Conservation (phyloP, 2,888 invertebrate genomes). For the Aphelenchoides bicaudatus region DNA sequence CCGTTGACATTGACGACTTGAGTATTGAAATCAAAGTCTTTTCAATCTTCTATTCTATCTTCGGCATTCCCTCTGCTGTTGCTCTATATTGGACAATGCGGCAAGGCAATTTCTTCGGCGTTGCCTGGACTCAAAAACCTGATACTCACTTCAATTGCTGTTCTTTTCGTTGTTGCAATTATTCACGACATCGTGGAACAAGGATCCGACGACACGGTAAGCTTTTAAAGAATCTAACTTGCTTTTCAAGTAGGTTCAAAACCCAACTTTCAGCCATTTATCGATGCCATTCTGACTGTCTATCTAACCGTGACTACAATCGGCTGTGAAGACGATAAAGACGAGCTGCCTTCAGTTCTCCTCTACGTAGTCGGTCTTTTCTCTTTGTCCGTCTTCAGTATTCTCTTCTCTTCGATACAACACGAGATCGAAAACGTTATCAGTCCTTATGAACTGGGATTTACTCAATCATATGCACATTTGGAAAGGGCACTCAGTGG, state of each 20-base stretch:
- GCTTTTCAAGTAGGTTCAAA: not conserved
- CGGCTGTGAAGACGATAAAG: slow-evolving; percentile 35
- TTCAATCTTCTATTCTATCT: slow-evolving; percentile 45
- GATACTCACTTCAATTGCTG: slow-evolving; percentile 35
- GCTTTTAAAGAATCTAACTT: not conserved
- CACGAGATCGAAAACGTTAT: slow-evolving; percentile 44
- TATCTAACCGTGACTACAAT: slow-evolving; percentile 51
- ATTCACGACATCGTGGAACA: slow-evolving; percentile 53
- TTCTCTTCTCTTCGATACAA: slow-evolving; percentile 45
- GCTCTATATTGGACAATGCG: slow-evolving; percentile 40
- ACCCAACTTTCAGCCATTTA: slow-evolving; percentile 45
- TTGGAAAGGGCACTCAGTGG: slow-evolving; percentile 30
- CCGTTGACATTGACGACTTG: slow-evolving; percentile 47
- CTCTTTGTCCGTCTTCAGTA: slow-evolving; percentile 42
- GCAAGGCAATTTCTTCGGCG: slow-evolving; percentile 35
- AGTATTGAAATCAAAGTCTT: slow-evolving; percentile 45
- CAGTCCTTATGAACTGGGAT: slow-evolving; percentile 42
- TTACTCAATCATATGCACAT: slow-evolving; percentile 27
- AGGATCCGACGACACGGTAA: slow-evolving; percentile 49
- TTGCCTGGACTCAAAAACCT: slow-evolving; percentile 33
- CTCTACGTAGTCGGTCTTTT: slow-evolving; percentile 41
- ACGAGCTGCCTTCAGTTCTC: slow-evolving; percentile 33
- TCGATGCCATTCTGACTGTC: slow-evolving; percentile 50
- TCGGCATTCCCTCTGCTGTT: slow-evolving; percentile 41
- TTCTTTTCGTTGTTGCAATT: slow-evolving; percentile 45